phyloP scores from a whole-genome alignment of 1,140 invertebrate genomes.

The Capitella teleta region DNA sequence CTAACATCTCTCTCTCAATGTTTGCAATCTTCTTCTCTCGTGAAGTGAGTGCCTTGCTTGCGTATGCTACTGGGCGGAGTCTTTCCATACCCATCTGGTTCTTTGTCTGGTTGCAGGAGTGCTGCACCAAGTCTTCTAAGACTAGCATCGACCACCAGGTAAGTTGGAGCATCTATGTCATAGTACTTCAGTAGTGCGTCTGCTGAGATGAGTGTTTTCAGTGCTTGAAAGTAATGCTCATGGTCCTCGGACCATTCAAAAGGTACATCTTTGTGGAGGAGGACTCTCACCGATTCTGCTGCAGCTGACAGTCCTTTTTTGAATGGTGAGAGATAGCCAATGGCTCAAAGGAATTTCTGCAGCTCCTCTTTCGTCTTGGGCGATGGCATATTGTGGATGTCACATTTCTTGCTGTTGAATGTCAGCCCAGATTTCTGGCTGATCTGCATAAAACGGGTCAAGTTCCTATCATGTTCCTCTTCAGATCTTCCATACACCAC shows the following conservation, averaged over 20 bases:
- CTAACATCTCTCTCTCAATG: slow-evolving; percentile 12
- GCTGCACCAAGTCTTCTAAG: slow-evolving; percentile 35
- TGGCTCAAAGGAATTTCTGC: too few species aligned
- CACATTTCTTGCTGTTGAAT: slow-evolving; percentile 32
- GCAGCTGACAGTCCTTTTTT: slow-evolving; percentile 8
- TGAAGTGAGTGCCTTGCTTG: too few species aligned
- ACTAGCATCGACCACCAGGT: slow-evolving; percentile 20
- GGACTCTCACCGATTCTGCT: slow-evolving; percentile 1
- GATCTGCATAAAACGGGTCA: slow-evolving; percentile 21
- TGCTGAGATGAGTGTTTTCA: slow-evolving; percentile 15
- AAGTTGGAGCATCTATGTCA: slow-evolving; percentile 15
- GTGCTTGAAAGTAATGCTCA: slow-evolving; percentile 12
- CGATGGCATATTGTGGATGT: too few species aligned
- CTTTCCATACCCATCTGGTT: too few species aligned
- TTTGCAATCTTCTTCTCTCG: slow-evolving; percentile 6
- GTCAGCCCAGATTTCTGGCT: slow-evolving; percentile 27
- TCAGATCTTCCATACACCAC: slow-evolving; percentile 1
- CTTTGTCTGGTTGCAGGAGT: slow-evolving; percentile 38
- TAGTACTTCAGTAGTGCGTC: slow-evolving; percentile 19
- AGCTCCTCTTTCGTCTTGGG: too few species aligned
- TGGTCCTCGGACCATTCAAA: slow-evolving; percentile 6
- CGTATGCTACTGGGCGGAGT: too few species aligned
- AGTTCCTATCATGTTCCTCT: slow-evolving; percentile 4
- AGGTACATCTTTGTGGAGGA: slow-evolving; percentile 1
- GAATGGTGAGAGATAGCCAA: slow-evolving; percentile 19